Conservation (phyloP, 1,140 invertebrate species). For the Drosophila kepulauana region DNA sequence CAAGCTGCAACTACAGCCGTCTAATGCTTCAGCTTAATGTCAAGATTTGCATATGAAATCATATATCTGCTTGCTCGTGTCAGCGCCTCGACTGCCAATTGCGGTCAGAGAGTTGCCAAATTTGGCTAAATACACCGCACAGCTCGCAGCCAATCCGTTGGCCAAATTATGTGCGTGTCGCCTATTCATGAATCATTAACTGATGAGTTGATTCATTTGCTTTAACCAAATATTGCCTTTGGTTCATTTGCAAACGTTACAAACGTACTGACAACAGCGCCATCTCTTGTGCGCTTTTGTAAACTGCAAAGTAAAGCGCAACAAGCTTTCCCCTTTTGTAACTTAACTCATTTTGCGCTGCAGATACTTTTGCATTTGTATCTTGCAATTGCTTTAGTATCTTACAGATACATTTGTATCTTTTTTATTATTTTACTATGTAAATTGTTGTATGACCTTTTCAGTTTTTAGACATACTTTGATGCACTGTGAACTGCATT, state of each 20-base stretch:
- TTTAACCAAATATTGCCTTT: not conserved
- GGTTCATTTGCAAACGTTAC: not conserved
- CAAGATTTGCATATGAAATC: constrained; percentile 83
- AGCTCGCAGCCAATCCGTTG: constrained; percentile 14
- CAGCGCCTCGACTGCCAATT: constrained; percentile 43
- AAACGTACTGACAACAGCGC: not conserved
- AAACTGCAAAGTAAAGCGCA: not conserved
- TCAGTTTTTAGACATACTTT: too few relatives aligned
- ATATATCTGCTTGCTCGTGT: constrained; percentile 66
- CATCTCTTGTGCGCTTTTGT: not conserved
- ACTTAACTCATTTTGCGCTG: not conserved
- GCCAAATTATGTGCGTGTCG: constrained; percentile 42
- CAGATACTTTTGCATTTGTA: not conserved
- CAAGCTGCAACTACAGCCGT: constrained; percentile 31
- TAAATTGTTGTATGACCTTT: too few relatives aligned
- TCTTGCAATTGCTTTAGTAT: not conserved
- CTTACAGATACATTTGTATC: not conserved
- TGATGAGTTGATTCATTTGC: constrained; percentile 9
- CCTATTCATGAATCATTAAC: constrained; percentile 57
- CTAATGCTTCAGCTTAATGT: constrained; percentile 76
- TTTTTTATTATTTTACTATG: too few relatives aligned
- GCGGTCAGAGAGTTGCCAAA: constrained; percentile 56
- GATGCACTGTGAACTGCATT: too few relatives aligned
- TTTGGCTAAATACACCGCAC: constrained; percentile 23
- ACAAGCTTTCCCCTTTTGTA: not conserved